These are phyloP conservation scores for Agrochola lychnidis DNA, from an alignment of 2,888 invertebrate genomes.

Conservation along the genomic window DNA sequence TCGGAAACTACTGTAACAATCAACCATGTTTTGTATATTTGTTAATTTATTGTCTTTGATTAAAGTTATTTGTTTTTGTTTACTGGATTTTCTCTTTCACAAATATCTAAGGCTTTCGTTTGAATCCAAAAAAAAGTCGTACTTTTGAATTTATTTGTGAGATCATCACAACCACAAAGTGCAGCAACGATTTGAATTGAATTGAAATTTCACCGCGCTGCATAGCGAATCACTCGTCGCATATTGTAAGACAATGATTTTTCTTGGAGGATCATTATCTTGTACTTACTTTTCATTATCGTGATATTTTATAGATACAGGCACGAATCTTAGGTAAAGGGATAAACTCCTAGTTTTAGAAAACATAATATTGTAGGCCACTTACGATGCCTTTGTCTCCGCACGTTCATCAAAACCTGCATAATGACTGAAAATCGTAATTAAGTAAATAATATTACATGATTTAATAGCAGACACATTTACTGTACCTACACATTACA, in stretches of 20 bases:
- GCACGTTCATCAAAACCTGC: not conserved
- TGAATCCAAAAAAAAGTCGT: not conserved
- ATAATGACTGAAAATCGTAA: not conserved
- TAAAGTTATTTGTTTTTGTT: not conserved
- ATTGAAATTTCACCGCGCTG: not conserved
- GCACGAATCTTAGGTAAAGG: not conserved
- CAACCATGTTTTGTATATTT: constrained; percentile 4
- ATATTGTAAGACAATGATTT: not conserved
- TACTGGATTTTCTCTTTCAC: not conserved
- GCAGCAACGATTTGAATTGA: not conserved
- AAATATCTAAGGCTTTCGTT: not conserved
- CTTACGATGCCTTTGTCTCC: not conserved
- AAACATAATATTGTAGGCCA: not conserved
- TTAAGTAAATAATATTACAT: not conserved
- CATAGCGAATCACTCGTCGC: not conserved
- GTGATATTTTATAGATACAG: not conserved
- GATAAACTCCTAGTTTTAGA: not conserved
- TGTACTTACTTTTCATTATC: not conserved
- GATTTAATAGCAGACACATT: constrained; percentile 12
- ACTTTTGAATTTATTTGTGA: constrained; percentile 1
- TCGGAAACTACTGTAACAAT: constrained; percentile 30
- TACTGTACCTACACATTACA: not conserved
- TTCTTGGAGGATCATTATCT: not conserved
- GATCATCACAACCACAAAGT: not conserved
- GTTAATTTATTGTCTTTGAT: not conserved